Evolutionary conservation across 2,888 invertebrate genomes (phyloP).

Genomic region (Protula sp.): DNA sequence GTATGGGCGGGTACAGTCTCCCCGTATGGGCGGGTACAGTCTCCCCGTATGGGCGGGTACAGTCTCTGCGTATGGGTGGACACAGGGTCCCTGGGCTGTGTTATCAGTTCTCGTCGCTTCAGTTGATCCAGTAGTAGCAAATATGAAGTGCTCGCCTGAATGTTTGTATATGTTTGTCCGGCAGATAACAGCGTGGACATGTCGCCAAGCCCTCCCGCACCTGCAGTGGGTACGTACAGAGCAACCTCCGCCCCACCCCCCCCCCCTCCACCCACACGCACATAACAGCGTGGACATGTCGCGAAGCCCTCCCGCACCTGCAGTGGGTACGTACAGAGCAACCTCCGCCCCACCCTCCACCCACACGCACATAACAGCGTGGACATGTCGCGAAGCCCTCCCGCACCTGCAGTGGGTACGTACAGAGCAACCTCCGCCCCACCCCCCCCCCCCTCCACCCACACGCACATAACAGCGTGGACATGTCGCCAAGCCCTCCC

Average conservation of each 20-base stretch:
- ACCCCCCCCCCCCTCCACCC: neutral
- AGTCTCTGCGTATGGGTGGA: no score
- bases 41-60: no score
- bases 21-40: no score
- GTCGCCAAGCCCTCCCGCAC: constrained; percentile 39
- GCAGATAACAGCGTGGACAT: constrained; percentile 32
- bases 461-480: constrained; percentile 26
- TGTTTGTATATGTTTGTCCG: neutral
- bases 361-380: constrained; percentile 23
- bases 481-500: constrained; percentile 45
- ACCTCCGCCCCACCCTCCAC: no score
- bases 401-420: constrained; percentile 32
- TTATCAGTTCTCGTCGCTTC: no score
- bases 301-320: constrained; percentile 34
- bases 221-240: constrained; percentile 32
- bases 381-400: constrained; percentile 46
- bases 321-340: constrained; percentile 32
- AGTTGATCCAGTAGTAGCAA: no score
- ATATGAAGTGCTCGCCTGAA: no score
- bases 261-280: constrained; percentile 1
- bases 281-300: constrained; percentile 37
- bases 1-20: no score
- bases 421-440: neutral
- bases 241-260: neutral
- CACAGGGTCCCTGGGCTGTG: no score